Base-by-base conservation (phyloP, 2,888 invertebrate species). In the Apamea monoglypha region DNA sequence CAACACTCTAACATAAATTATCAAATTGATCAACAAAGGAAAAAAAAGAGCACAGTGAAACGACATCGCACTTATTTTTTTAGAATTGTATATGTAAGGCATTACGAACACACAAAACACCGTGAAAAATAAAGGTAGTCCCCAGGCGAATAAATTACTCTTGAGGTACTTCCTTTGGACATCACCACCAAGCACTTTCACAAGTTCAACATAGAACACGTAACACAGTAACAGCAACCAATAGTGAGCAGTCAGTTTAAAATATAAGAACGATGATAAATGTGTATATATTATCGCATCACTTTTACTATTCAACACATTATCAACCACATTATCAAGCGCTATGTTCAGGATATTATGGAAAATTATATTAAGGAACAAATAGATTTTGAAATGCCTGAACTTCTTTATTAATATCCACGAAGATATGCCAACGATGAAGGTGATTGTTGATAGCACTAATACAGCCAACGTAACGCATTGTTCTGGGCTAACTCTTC, bases 201-300 rank as follows among this genome's bases (percentile, higher is more conserved):
- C 83, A 4, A 85, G 25, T 7, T 86, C 81, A 29, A 74, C n/a
- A 36, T 87, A 87, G 16, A 87, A 83, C 14, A 80, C 6, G 25
- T 68, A 85, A 61, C 86, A 87, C 73, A 87, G 5, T 2, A 84
- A 36, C 8, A 86, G 14, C 18, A 88, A 40, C 87, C 88, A 87
- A 40, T 1, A 86, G 8, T 86, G 70, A 5, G 18, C 61, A 1
- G 76, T 53, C 25, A 84, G 14, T 69, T 67, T 86, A 10, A 84
- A 80, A 70, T 77, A 87, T 40, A 87, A 53, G n/a, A 25, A 81
- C 14, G 36, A 0, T 16, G 81, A 40, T 40, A 40, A 75, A 29
- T 50, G 0, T 2, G 29, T 16, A 10, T 32, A 61, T 16, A 1
- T 0, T 18, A 56, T 2, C 5, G 14, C 12, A 1, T 1, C n/a